These are phyloP conservation scores for Fratercula arctica DNA, from an alignment of 2,797 vertebrate species.

Conservation along the genomic window DNA sequence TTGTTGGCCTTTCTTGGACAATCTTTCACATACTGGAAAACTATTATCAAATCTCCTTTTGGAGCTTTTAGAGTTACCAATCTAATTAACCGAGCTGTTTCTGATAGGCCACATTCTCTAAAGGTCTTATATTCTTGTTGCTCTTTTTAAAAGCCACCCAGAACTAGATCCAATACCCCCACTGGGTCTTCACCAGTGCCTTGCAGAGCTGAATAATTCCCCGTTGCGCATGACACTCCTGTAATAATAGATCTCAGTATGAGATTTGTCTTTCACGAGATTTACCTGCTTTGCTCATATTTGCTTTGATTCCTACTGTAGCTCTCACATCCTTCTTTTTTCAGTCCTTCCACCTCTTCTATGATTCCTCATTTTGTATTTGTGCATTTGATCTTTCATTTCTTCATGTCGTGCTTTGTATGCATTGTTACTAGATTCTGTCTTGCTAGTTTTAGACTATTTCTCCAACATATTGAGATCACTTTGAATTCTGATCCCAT, in stretches of 20 bases:
- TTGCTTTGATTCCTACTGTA: not conserved
- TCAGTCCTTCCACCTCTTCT: not conserved
- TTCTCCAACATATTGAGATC: not conserved
- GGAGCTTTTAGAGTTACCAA: not conserved
- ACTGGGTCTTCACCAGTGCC: not conserved
- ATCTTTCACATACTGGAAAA: not conserved
- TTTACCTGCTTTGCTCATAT: not conserved
- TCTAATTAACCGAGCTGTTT: not conserved
- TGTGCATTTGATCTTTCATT: constrained; percentile 16
- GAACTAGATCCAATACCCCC: not conserved
- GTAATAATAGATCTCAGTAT: not conserved
- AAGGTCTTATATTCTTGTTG: not conserved
- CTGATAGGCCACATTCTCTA: not conserved
- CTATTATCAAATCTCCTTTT: not conserved
- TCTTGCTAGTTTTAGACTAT: not conserved
- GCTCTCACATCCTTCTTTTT: not conserved
- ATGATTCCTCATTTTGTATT: constrained; percentile 5
- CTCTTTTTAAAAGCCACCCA: not conserved
- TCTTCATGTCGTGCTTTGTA: not conserved
- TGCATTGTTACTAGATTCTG: not conserved
- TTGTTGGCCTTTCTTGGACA: not conserved
- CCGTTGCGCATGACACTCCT: not conserved
- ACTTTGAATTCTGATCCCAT: constrained; percentile 26
- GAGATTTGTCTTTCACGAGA: not conserved
- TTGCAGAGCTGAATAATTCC: not conserved